These are phyloP conservation scores for Zeugodacus cucurbitae DNA, from an alignment of 1,140 invertebrate genomes.

Conservation along the genomic window DNA sequence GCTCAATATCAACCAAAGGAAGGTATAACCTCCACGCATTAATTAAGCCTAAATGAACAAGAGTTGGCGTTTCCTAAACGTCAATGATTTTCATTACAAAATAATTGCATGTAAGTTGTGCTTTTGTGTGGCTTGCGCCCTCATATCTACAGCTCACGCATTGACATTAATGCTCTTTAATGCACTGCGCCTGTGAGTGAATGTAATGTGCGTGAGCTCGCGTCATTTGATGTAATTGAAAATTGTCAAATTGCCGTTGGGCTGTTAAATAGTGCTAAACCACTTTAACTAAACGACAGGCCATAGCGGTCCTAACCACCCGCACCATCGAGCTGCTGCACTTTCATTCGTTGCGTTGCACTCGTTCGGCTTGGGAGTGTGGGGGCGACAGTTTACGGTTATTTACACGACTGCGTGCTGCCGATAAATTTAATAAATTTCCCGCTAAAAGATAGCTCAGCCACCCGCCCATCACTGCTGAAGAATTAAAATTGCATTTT, in stretches of 20 bases:
- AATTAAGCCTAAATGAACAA: not conserved
- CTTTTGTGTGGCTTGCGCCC: not conserved
- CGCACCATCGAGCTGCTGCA: too few relatives aligned
- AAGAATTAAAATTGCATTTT: constrained; percentile 25
- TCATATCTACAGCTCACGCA: not conserved
- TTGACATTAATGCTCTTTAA: not conserved
- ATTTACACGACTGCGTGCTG: not conserved
- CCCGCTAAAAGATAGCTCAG: not conserved
- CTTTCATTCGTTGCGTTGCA: not conserved
- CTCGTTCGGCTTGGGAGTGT: not conserved
- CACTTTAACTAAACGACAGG: not conserved
- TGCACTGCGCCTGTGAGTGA: not conserved
- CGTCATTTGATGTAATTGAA: constrained; percentile 13
- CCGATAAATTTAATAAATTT: constrained; percentile 29
- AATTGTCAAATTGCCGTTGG: not conserved
- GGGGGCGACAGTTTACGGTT: not conserved
- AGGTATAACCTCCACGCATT: not conserved
- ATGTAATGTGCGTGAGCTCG: not conserved
- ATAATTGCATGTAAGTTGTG: not conserved
- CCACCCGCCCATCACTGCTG: not conserved
- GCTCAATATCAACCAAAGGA: too few relatives aligned
- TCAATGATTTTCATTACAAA: not conserved
- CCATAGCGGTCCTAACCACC: too few relatives aligned
- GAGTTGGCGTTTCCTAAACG: not conserved
- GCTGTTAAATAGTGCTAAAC: constrained; percentile 10